Evolutionary conservation across 2,113 vertebrate species (phyloP), one percentile per base, ranked within the genome.

Genomic region (Phrynocephalus versicolor): DNA sequence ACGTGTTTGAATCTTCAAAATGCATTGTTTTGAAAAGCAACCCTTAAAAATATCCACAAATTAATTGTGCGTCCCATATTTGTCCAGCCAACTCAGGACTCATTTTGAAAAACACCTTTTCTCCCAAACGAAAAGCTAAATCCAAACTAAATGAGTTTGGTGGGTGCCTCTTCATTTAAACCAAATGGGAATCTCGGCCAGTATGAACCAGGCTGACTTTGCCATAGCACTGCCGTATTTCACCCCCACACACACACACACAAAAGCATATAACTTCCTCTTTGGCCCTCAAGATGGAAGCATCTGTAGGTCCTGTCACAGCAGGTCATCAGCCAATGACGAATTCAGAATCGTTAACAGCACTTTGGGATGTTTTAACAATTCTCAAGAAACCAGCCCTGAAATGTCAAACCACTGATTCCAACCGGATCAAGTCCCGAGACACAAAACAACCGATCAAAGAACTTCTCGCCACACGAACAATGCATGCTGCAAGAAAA

Each of bases 121-220:
- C 3, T 6, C 27, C 12, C 27, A 23, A 3, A 55, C 8, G 9
- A 35, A 35, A 27, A n/a, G 25, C 37, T 23, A n/a, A 25, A 14
- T 10, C 2, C 60, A 67, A 51, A 33, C 23, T 82, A 33, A 41
- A 30, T 12, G 15, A 70, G 45, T 51, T 25, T 15, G 14, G 25
- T 21, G 5, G 37, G 10, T 6, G 2, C 64, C 18, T 2, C 27
- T 21, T 41, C 18, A 8, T 60, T 71, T 39, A 1, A 69, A 41
- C 69, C 73, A 64, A 76, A 33, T 57, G 41, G 18, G 23, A 57
- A 65, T 41, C 85, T 57, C 84, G 83, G 27, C 82, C 90, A 91
- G 87, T 86, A 87, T 89, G 90, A 90, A 90, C 87, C 93, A 93
- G 90, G 88, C 82, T 7, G 79, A 84, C 85, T 91, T 85, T 87